phyloP scores from a whole-genome alignment of 2,113 vertebrate species.

The Sitta europaea region DNA sequence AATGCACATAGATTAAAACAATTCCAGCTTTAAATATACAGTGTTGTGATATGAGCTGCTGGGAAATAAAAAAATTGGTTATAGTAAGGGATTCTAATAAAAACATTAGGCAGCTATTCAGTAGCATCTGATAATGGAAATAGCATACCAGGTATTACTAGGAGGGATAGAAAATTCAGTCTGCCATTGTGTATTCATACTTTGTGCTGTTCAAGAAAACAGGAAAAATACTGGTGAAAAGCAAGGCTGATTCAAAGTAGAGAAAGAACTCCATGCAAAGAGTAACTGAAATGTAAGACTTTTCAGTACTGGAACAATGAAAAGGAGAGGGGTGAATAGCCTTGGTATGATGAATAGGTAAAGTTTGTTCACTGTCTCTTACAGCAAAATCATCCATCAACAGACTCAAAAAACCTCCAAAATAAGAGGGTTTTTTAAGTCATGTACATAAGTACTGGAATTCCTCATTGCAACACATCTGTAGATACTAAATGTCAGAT shows the following conservation, averaged over 20 bases:
- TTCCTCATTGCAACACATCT: not conserved
- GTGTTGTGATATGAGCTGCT: not conserved
- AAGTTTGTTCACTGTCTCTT: not conserved
- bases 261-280: not conserved
- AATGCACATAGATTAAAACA: not conserved
- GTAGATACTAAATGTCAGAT: not conserved
- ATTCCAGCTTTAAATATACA: not conserved
- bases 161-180: not conserved
- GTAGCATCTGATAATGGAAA: not conserved
- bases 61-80: not conserved
- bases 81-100: not conserved
- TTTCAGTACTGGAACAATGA: accelerated
- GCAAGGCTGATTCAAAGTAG: not conserved
- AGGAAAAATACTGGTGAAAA: not conserved
- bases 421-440: not conserved
- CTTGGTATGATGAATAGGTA: not conserved
- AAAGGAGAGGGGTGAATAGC: not conserved
- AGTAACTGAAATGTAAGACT: not conserved
- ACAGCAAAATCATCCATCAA: not conserved
- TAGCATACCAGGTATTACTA: not conserved
- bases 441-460: not conserved
- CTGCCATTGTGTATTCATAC: not conserved
- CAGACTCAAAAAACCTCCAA: not conserved
- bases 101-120: not conserved
- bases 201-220: not conserved